Evolutionary conservation across 30 jellyfish, hydroid and myxozoan species (phyloP).

Genomic region (Clytia hemisphaerica): DNA sequence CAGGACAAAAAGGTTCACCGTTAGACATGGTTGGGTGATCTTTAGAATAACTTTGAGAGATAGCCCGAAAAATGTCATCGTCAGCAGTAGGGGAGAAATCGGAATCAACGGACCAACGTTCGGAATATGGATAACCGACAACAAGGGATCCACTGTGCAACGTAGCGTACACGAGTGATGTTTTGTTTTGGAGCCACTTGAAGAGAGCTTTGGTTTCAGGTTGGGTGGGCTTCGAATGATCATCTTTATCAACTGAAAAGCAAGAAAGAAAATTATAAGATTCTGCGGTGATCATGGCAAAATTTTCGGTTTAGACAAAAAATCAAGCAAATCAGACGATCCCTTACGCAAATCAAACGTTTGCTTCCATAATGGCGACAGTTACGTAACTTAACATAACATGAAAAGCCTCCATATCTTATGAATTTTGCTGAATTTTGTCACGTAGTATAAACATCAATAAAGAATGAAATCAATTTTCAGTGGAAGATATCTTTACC

Average conservation of each 20-base stretch:
- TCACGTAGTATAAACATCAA: too few relatives aligned
- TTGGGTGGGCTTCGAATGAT: slow-evolving; percentile 45
- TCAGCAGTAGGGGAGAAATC: slow-evolving; percentile 73
- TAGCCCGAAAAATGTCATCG: slow-evolving; percentile 52
- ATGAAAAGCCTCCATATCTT: too few relatives aligned
- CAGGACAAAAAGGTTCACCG: slow-evolving; percentile 97
- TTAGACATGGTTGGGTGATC: slow-evolving; percentile 86
- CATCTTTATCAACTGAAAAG: too few relatives aligned
- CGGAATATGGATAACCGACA: slow-evolving; percentile 86
- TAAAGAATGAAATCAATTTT: neutral
- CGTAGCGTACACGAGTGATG: slow-evolving; percentile 83
- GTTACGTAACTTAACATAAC: too few relatives aligned
- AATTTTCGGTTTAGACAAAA: too few relatives aligned
- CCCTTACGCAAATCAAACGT: too few relatives aligned
- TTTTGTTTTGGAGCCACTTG: slow-evolving; percentile 66
- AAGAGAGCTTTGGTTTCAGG: slow-evolving; percentile 90
- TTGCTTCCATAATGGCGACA: too few relatives aligned
- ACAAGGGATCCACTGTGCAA: slow-evolving; percentile 94
- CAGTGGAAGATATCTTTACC: slow-evolving; percentile 42
- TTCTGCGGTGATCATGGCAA: too few relatives aligned
- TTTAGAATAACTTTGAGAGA: slow-evolving; percentile 49
- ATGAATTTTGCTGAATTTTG: too few relatives aligned
- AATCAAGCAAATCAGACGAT: too few relatives aligned
- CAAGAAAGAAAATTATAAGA: too few relatives aligned
- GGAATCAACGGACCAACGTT: slow-evolving; percentile 46